A percentile compares a stretch with the other conserved stretches of the same genome.
Evolutionary conservation across 2,888 invertebrate genomes (phyloP).

Genomic region (Sabatieria punctata): DNA sequence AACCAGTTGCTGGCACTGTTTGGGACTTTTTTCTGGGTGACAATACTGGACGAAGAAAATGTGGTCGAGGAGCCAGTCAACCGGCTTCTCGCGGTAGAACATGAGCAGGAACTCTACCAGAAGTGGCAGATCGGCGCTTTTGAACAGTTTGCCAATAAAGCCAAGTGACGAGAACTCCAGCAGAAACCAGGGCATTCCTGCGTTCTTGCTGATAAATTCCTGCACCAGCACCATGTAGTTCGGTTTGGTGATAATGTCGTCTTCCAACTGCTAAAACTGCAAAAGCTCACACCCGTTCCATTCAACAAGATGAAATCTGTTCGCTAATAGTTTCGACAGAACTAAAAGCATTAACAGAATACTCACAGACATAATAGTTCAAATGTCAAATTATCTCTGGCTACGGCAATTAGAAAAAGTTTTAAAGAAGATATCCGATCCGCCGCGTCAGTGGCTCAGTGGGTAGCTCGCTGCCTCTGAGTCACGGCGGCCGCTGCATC

Average conservation of each 20-base stretch:
- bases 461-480: no score
- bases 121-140: slow-evolving; percentile 63
- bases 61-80: slow-evolving; percentile 85
- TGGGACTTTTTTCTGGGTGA: slow-evolving; percentile 47
- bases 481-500: no score
- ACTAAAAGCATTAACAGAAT: no score
- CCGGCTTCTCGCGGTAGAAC: slow-evolving; percentile 87
- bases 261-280: slow-evolving; percentile 37
- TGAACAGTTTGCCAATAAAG: slow-evolving; percentile 75
- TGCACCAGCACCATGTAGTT: neutral
- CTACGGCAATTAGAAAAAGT: no score
- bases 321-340: no score
- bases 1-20: slow-evolving; percentile 54
- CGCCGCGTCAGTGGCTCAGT: no score
- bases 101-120: slow-evolving; percentile 79
- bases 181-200: slow-evolving; percentile 67
- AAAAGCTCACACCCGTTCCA: no score
- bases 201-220: neutral
- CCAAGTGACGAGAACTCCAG: slow-evolving; percentile 83
- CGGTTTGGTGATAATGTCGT: slow-evolving; percentile 36
- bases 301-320: no score
- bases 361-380: no score
- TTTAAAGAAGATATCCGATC: no score
- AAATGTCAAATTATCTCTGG: no score
- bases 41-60: slow-evolving; percentile 76